These are phyloP conservation scores for Eutrigla gurnardus DNA, from an alignment of 2,797 vertebrate genomes.

Conservation along the genomic window DNA sequence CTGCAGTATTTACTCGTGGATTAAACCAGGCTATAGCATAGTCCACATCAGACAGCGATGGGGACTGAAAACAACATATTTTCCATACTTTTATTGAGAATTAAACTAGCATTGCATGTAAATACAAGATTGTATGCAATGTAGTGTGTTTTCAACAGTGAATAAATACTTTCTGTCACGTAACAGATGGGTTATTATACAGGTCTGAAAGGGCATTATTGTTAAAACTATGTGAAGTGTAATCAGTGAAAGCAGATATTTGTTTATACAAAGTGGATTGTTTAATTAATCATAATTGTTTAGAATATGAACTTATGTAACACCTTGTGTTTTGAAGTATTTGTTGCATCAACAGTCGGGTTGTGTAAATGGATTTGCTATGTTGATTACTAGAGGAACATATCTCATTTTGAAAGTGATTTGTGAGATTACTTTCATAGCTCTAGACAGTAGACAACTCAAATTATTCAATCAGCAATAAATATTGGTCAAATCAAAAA, in stretches of 20 bases:
- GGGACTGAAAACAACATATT: conserved; percentile 34
- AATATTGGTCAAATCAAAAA: not conserved
- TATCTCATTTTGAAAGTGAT: too few relatives aligned
- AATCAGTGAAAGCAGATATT: not conserved
- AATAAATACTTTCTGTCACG: not conserved
- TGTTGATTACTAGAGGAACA: not conserved
- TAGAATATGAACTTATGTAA: not conserved
- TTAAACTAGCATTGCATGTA: not conserved
- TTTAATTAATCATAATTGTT: not conserved
- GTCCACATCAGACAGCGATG: conserved; percentile 24
- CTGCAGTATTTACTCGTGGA: conserved; percentile 76
- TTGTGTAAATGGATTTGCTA: not conserved
- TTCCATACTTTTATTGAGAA: conserved; percentile 4
- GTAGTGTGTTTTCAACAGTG: not conserved
- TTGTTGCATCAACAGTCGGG: conserved; percentile 2
- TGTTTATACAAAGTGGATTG: not conserved
- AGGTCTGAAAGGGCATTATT: not conserved
- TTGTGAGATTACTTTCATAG: not conserved
- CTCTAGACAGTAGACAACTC: not conserved
- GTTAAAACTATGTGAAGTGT: not conserved
- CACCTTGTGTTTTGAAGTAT: conserved; percentile 7
- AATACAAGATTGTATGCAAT: not conserved
- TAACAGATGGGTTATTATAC: not conserved
- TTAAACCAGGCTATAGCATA: conserved; percentile 55
- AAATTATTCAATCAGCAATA: not conserved